phyloP scores from a whole-genome alignment of 2,113 vertebrate genomes.

The Lepus timidus region DNA sequence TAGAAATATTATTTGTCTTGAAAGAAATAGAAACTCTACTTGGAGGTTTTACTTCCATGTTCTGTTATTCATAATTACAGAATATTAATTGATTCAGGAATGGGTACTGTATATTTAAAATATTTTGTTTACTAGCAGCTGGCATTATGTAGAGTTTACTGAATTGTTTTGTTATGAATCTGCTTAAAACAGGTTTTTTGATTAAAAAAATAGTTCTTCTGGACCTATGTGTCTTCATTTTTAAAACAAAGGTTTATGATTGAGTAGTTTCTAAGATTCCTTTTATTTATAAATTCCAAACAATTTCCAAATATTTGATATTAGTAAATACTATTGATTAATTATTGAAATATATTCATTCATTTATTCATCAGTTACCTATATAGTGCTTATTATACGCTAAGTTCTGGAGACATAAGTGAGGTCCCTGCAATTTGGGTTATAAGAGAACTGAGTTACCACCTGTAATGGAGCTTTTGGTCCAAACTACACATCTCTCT shows the following conservation, averaged over 20 bases:
- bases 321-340: background rate
- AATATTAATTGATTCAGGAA: background rate
- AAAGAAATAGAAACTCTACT: background rate
- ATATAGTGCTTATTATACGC: background rate
- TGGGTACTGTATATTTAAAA: background rate
- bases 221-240: background rate
- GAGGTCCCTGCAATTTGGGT: background rate
- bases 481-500: background rate
- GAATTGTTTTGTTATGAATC: background rate
- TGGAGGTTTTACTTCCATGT: slow-evolving; percentile 14
- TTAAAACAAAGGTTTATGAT: background rate
- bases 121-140: background rate
- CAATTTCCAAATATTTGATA: background rate
- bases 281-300: slow-evolving; percentile 39
- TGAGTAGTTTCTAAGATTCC: background rate
- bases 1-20: slow-evolving; percentile 10
- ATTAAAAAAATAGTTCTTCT: slow-evolving; percentile 15
- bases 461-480: background rate
- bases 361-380: background rate
- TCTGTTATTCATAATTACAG: slow-evolving; percentile 22
- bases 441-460: background rate
- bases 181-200: background rate
- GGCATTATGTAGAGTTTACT: background rate
- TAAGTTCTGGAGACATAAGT: background rate
- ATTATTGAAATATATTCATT: slow-evolving; percentile 1